A percentile compares a stretch with the other conserved stretches of the same genome.
Evolutionary conservation across 2,888 invertebrate genomes (phyloP).

Genomic region (Parnassius mnemosyne): DNA sequence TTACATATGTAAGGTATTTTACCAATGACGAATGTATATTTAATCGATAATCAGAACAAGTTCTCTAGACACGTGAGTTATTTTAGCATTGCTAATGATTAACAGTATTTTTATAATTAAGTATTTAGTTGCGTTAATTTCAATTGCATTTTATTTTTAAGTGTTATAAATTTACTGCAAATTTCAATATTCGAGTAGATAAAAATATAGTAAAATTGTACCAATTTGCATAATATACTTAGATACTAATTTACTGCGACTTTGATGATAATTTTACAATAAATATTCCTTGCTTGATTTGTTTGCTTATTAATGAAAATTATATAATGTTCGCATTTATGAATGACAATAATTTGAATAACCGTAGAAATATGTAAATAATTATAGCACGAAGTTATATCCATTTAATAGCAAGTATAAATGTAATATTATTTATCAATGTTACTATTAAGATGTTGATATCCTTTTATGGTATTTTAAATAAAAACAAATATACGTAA

Average conservation of each 20-base stretch:
- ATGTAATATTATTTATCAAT: slow-evolving; percentile 68
- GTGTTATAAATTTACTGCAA: no score
- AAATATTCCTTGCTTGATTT: no score
- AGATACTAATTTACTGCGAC: no score
- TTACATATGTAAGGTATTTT: slow-evolving; percentile 8
- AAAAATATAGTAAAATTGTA: no score
- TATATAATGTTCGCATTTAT: slow-evolving; percentile 27
- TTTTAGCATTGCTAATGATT: no score
- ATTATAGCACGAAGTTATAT: slow-evolving; percentile 53
- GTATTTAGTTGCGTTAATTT: no score
- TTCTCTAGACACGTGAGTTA: background rate
- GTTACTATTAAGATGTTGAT: slow-evolving; percentile 78
- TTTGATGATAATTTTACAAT: no score
- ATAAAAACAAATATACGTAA: slow-evolving; percentile 62
- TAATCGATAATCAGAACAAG: background rate
- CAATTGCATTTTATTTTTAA: no score
- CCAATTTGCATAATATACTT: no score
- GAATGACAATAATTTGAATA: slow-evolving; percentile 69
- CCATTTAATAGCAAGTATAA: slow-evolving; percentile 50
- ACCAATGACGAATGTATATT: background rate
- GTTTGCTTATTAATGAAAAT: no score
- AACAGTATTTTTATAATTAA: no score
- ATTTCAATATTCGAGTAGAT: no score
- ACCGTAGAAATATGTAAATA: slow-evolving; percentile 59
- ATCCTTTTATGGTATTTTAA: slow-evolving; percentile 79